Base-by-base conservation (phyloP, 1,140 invertebrate genomes). In the Harpegnathos saltator region DNA sequence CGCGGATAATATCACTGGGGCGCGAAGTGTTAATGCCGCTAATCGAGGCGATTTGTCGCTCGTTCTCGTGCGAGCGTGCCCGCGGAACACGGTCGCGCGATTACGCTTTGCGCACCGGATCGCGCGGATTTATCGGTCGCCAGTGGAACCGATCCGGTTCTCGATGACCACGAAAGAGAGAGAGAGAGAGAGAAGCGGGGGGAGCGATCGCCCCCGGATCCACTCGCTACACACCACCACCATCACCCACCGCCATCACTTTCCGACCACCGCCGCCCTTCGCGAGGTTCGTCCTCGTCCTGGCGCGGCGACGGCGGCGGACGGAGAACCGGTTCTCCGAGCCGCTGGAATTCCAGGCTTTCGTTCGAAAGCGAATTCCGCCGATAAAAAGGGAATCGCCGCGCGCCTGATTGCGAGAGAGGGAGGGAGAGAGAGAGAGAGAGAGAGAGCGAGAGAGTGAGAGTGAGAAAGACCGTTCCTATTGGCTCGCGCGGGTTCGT, bases 361-460 rank as follows among this genome's bases (percentile, higher is more conserved):
- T 82, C 56, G 69, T 59, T 74, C 56, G 71, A 82, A 82, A 82
- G 68, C 66, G 78, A 82, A 82, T 82, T 72, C 78, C 58, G 59
- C 69, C 26, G 78, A 54, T 73, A 82, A 82, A 74, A 82, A 73
- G 59, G 78, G 68, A 82, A 82, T 82, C 58, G 68, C 69, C 26
- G 11, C 44, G 50, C 15, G 65, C 29, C 4, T 44, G 38, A 44
- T 44, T 11, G 38, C 38, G 38, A 44, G 33, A 48, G 52, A 78
- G 78, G 58, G n/a, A n/a, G n/a, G n/a, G n/a, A n/a, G n/a, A n/a
- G n/a, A n/a, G n/a, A n/a, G n/a, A n/a, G n/a, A n/a, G n/a, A n/a
- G n/a, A n/a, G n/a, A n/a, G n/a, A n/a, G n/a, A n/a, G n/a, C n/a
- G n/a, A n/a, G n/a, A n/a, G n/a, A n/a, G n/a, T n/a, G n/a, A n/a